These are phyloP conservation scores for Aphaenogaster ashmeadi DNA, from an alignment of 1,140 invertebrate genomes.

Conservation along the genomic window DNA sequence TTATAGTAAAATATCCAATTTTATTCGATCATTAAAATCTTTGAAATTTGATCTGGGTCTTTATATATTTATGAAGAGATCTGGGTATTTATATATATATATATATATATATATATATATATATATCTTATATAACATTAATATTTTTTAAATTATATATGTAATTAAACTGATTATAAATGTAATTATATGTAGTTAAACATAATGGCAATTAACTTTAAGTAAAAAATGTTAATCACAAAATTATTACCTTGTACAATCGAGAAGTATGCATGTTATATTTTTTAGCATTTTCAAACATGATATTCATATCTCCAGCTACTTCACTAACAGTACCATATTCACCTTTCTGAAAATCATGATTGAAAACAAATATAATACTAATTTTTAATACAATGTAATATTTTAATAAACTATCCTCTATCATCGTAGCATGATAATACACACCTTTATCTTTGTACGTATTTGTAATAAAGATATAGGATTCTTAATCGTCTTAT, in stretches of 20 bases:
- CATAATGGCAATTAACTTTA: slow-evolving; percentile 19
- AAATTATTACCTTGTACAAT: slow-evolving; percentile 92
- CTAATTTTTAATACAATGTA: slow-evolving; percentile 17
- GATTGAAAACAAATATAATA: slow-evolving; percentile 34
- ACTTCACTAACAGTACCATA: slow-evolving; percentile 96
- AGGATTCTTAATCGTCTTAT: slow-evolving; percentile 98
- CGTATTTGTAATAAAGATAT: slow-evolving; percentile 97
- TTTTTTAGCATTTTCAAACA: slow-evolving; percentile 99
- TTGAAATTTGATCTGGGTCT: background rate
- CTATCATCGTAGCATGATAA: slow-evolving; percentile 11
- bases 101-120: no score
- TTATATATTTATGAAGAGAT: slow-evolving; percentile 61
- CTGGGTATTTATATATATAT: slow-evolving; percentile 24
- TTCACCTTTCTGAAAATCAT: slow-evolving; percentile 89
- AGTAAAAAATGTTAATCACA: slow-evolving; percentile 38
- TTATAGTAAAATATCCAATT: background rate
- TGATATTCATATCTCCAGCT: slow-evolving; percentile 98
- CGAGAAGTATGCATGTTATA: slow-evolving; percentile 96
- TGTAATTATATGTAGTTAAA: slow-evolving; percentile 25
- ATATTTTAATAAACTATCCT: background rate
- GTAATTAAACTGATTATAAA: slow-evolving; percentile 9
- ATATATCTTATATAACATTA: slow-evolving; percentile 76
- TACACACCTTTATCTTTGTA: slow-evolving; percentile 93
- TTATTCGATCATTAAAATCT: background rate
- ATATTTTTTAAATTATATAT: slow-evolving; percentile 66